Evolutionary conservation across 2,888 invertebrate species (phyloP), one percentile per base, ranked within the genome.

Genomic region (Spatulosminthurus flaviceps): DNA sequence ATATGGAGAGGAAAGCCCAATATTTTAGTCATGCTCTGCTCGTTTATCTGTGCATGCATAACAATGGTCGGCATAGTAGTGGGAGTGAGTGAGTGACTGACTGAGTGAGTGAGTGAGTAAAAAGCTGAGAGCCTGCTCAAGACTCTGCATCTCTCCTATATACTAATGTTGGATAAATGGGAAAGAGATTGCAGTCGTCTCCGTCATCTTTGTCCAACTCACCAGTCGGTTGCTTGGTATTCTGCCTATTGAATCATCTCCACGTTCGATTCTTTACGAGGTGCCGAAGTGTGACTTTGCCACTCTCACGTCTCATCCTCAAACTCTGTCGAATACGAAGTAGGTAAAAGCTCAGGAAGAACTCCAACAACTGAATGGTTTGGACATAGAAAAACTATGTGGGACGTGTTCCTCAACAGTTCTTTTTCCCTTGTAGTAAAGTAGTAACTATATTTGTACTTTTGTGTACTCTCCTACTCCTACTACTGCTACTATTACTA

Each of bases 221-320:
- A 29, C 64, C 28, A 34, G 34, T 26, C 19, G 51, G 51, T 26
- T 73, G 78, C 76, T 81, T 81, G 71, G 81, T 79, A 79, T 81
- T 75, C 81, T 76, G 70, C 76, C 75, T 80, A 79, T 72, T 82
- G 82, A 79, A 84, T 82, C 82, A 82, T 83, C 79, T 78, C 77
- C 82, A 81, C 81, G 79, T 84, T 81, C 81, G 81, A 81, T 79
- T 82, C 81, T 83, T 83, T 83, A 84, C 83, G 84, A 84, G 82
- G 79, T 82, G 81, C 80, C 76, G 80, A 84, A 83, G 84, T 85
- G 85, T 85, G 85, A 85, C 85, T 85, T 83, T 82, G 82, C 83
- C 83, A 82, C 83, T 84, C 83, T 84, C 84, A 84, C 84, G 84
- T 84, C 81, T 83, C 81, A 80, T 81, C 82, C 72, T 82, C 81